A percentile compares a stretch with the other conserved stretches of the same genome.
Conservation (phyloP, 2,797 vertebrate genomes). For the Sciaenops ocellatus region DNA sequence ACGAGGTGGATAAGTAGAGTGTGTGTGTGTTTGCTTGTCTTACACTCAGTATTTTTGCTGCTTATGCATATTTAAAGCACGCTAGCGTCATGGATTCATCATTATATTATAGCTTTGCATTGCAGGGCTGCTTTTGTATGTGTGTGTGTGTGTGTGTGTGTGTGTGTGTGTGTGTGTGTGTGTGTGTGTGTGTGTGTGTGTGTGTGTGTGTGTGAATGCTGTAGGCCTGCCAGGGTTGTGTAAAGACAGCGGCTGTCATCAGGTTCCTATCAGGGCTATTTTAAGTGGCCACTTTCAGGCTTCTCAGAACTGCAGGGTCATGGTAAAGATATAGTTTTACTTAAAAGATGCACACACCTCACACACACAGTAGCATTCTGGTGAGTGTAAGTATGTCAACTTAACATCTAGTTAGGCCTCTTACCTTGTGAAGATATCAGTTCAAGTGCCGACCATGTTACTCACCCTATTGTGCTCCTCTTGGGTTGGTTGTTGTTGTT, state of each 20-base stretch:
- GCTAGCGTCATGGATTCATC: neutral
- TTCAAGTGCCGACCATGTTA: neutral
- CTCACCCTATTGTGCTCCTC: neutral
- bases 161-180: neutral
- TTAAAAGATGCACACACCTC: conserved; percentile 46
- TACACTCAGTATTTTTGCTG: neutral
- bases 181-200: neutral
- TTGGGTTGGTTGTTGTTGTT: neutral
- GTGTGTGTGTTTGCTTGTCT: conserved; percentile 1
- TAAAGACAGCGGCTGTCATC: conserved; percentile 74
- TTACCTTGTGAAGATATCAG: neutral
- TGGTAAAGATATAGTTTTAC: conserved; percentile 74
- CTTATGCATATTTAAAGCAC: conserved; percentile 31
- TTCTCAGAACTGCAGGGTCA: conserved; percentile 80
- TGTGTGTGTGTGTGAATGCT: conserved; percentile 17
- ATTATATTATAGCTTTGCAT: conserved; percentile 14
- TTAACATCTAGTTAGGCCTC: conserved; percentile 35
- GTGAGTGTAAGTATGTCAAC: conserved; percentile 23
- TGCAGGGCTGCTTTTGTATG: neutral
- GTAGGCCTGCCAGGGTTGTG: conserved; percentile 49
- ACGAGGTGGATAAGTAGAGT: neutral
- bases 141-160: too few species aligned
- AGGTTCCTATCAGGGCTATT: conserved; percentile 79
- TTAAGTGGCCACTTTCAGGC: conserved; percentile 68
- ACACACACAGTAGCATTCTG: conserved; percentile 12